A percentile compares a stretch with the other conserved stretches of the same genome.
These are phyloP conservation scores for Helobdella robusta DNA, from an alignment of 2,888 invertebrate genomes.

Conservation along the genomic window DNA sequence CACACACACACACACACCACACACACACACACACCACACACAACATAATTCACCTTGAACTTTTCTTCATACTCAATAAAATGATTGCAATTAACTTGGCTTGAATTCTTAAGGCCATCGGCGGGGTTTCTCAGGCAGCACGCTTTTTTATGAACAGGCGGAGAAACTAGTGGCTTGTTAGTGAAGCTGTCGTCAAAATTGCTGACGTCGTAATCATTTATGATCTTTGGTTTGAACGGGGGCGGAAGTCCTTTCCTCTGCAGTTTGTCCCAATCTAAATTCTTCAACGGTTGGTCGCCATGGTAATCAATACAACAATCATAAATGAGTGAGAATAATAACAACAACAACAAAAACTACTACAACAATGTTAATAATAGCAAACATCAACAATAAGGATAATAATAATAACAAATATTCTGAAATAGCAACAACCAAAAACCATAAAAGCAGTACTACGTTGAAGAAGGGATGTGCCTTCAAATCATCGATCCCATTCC, in stretches of 20 bases:
- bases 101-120: no score
- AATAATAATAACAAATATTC: neutral
- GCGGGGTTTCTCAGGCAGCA: no score
- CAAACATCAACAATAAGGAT: conserved; percentile 5
- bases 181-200: conserved; percentile 97
- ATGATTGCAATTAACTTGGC: neutral
- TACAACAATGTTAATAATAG: neutral
- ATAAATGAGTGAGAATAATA: neutral
- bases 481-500: conserved; percentile 73
- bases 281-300: conserved; percentile 49
- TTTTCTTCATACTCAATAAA: no score
- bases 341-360: neutral
- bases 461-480: conserved; percentile 81
- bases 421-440: neutral
- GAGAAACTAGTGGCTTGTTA: no score
- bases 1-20: no score
- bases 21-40: no score
- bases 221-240: conserved; percentile 78
- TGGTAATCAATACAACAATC: neutral
- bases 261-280: conserved; percentile 72
- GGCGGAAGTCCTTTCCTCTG: conserved; percentile 68
- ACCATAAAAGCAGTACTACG: conserved; percentile 48
- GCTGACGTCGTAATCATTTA: conserved; percentile 77
- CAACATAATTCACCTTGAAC: no score
- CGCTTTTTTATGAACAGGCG: no score